Evolutionary conservation across 2,113 vertebrate genomes (phyloP).

Genomic region (Lontra canadensis): DNA sequence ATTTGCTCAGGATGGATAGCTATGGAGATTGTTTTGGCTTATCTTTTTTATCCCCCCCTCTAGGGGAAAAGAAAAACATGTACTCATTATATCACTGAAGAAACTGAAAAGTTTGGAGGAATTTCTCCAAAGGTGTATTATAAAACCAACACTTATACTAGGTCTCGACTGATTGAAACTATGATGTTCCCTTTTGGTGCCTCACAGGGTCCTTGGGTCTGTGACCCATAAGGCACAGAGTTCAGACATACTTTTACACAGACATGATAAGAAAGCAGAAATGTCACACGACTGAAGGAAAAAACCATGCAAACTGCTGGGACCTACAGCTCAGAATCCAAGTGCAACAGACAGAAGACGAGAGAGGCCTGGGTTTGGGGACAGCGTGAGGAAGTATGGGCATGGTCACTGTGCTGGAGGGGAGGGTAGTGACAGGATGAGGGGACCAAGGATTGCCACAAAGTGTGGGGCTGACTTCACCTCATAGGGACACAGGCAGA

Average conservation of each 20-base stretch:
- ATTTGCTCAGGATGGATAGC: neutral
- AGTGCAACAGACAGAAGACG: neutral
- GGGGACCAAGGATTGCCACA: accelerated
- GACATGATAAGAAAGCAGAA: neutral
- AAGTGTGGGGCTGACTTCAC: neutral
- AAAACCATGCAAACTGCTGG: neutral
- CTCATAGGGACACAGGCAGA: neutral
- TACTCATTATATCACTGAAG: neutral
- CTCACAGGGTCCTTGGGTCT: neutral
- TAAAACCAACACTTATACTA: neutral
- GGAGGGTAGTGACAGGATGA: accelerated
- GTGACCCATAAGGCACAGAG: neutral
- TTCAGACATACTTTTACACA: neutral
- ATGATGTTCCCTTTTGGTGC: neutral
- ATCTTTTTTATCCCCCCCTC: neutral
- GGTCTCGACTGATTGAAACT: neutral
- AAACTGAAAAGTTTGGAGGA: neutral
- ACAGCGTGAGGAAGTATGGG: neutral
- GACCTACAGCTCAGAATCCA: neutral
- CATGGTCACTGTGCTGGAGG: neutral
- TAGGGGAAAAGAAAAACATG: neutral
- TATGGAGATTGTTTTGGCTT: neutral
- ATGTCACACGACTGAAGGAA: neutral
- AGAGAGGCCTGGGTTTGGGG: neutral
- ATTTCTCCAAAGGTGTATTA: neutral